Evolutionary conservation across 1,140 invertebrate species (phyloP).

Genomic region (Magallana angulata): DNA sequence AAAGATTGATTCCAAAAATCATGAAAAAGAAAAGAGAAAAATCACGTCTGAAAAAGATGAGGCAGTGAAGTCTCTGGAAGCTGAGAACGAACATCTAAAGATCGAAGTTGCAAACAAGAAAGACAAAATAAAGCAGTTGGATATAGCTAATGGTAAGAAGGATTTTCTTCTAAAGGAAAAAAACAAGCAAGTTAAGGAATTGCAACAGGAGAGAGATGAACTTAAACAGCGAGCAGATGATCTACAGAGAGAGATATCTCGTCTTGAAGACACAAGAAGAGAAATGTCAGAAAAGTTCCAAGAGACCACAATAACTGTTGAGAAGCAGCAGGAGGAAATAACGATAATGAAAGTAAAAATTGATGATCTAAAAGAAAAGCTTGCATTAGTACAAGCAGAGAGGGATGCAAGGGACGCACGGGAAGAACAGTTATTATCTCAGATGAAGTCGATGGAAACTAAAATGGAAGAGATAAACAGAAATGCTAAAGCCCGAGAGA

Average conservation of each 20-base stretch:
- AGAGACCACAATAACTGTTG: not conserved
- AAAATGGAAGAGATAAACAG: not conserved
- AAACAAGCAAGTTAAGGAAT: not conserved
- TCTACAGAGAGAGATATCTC: not conserved
- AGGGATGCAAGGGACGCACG: not conserved
- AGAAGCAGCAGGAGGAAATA: not conserved
- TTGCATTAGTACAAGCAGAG: not conserved
- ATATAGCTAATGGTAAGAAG: not conserved
- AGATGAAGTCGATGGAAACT: not conserved
- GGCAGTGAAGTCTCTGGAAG: not conserved
- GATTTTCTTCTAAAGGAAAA: not conserved
- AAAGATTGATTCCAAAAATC: constrained; percentile 20
- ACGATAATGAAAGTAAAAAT: not conserved
- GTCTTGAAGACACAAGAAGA: not conserved
- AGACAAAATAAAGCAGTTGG: not conserved
- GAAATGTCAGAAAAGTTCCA: not conserved
- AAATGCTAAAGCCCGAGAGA: not conserved
- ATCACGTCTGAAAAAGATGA: not conserved
- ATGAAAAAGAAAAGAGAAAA: not conserved
- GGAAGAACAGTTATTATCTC: not conserved
- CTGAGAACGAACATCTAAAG: not conserved
- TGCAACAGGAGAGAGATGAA: not conserved
- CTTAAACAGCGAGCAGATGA: not conserved
- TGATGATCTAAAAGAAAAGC: not conserved
- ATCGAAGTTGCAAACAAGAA: not conserved